phyloP scores from a whole-genome alignment of 2,797 vertebrate species.

The Paguma larvata region DNA sequence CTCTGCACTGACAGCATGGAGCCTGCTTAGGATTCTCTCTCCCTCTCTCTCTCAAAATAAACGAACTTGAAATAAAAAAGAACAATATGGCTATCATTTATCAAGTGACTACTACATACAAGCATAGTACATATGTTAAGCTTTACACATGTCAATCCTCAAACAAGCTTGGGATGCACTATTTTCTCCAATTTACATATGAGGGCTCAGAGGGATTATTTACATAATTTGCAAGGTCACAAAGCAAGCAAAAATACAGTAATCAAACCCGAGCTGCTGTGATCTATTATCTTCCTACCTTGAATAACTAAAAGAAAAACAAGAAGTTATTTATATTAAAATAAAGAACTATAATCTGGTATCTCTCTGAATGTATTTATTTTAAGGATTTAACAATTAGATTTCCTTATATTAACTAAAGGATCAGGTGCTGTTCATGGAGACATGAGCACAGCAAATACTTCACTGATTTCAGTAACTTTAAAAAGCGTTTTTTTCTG shows the following conservation, averaged over 20 bases:
- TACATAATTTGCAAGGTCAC: conserved; percentile 31
- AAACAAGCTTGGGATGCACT: background rate
- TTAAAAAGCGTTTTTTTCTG: background rate
- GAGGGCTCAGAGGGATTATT: background rate
- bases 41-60: too few relatives aligned
- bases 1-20: too few relatives aligned
- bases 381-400: conserved; percentile 37
- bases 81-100: background rate
- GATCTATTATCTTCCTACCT: background rate
- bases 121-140: background rate
- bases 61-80: too few relatives aligned
- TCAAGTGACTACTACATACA: background rate
- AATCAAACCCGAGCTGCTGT: conserved; percentile 13
- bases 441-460: background rate
- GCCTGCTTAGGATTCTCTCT: too few relatives aligned
- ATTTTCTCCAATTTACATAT: background rate
- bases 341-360: background rate
- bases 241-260: background rate
- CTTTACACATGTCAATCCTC: background rate
- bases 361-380: background rate
- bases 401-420: conserved; percentile 13
- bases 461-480: background rate
- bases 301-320: background rate
- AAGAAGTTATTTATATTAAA: background rate
- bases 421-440: background rate